Evolutionary conservation across 2,888 invertebrate species (phyloP).

Genomic region (Erebia ligea): DNA sequence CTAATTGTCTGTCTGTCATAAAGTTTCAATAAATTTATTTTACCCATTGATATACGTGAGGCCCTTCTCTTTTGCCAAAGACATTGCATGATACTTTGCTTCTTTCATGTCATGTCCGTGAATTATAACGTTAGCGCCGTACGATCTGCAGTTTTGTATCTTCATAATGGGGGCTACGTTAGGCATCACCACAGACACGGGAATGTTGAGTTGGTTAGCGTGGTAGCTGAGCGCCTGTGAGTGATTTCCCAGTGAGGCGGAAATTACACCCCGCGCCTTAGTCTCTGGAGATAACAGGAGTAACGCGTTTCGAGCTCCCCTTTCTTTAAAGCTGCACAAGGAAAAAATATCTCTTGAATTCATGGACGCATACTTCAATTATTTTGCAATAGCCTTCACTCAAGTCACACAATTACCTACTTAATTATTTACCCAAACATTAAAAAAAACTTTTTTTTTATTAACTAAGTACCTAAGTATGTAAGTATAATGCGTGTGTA

Average conservation of each 20-base stretch:
- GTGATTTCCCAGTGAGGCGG: conserved; percentile 97
- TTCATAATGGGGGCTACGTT: conserved; percentile 98
- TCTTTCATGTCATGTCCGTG: conserved; percentile 93
- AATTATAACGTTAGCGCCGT: conserved; percentile 92
- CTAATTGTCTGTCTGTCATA: not conserved
- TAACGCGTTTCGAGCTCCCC: conserved; percentile 95
- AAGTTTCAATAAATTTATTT: not conserved
- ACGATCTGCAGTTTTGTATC: conserved; percentile 92
- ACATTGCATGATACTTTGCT: conserved; percentile 91
- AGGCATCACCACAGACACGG: conserved; percentile 97
- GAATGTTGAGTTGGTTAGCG: conserved; percentile 86
- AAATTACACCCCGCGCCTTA: conserved; percentile 91
- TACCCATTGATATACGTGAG: conserved; percentile 95
- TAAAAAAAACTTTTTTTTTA: too few relatives aligned
- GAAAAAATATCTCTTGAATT: not conserved
- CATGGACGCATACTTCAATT: too few relatives aligned
- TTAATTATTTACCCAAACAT: too few relatives aligned
- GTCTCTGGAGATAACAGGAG: conserved; percentile 89
- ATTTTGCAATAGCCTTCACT: too few relatives aligned
- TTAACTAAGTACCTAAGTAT: too few relatives aligned
- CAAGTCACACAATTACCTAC: too few relatives aligned
- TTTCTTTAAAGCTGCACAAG: conserved; percentile 92
- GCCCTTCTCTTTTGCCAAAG: conserved; percentile 86
- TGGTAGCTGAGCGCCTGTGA: conserved; percentile 92
- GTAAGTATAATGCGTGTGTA: too few relatives aligned